Percentiles rank a stretch among this genome's conserved stretches.
Evolutionary conservation across 2,888 invertebrate species (phyloP).

Genomic region (Drosophila affinis): DNA sequence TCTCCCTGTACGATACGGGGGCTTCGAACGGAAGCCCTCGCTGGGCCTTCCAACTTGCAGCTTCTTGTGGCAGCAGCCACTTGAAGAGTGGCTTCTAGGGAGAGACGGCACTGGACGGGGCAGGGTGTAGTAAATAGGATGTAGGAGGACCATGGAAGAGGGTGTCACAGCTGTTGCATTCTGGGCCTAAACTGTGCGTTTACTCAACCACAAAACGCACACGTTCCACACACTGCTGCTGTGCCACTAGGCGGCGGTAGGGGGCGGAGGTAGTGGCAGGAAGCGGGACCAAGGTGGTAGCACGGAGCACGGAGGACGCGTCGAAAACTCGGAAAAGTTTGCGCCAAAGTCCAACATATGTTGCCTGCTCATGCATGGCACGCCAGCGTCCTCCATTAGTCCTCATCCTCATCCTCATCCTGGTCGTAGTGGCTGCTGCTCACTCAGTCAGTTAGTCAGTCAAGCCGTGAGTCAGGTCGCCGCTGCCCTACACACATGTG

Average conservation of each 20-base stretch:
- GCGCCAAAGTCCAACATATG: constrained; percentile 75
- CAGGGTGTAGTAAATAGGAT: too few species aligned
- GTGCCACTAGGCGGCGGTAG: neutral
- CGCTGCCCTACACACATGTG: constrained; percentile 32
- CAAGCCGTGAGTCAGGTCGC: constrained; percentile 41
- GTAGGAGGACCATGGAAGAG: neutral
- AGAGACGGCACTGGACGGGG: too few species aligned
- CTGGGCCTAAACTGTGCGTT: constrained; percentile 70
- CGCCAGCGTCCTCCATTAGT: constrained; percentile 15
- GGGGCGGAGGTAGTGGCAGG: neutral
- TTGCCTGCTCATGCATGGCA: constrained; percentile 73
- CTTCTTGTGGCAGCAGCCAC: too few species aligned
- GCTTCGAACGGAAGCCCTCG: too few species aligned
- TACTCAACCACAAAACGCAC: constrained; percentile 72
- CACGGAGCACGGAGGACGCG: constrained; percentile 23
- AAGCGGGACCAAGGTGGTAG: neutral
- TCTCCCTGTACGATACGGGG: too few species aligned
- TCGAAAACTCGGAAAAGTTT: constrained; percentile 63
- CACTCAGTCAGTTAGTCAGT: constrained; percentile 39
- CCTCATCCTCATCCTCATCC: constrained; percentile 14
- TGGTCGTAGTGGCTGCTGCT: constrained; percentile 1
- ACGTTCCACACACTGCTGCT: constrained; percentile 56
- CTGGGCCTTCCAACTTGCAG: too few species aligned
- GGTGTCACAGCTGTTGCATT: constrained; percentile 72
- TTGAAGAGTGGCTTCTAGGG: too few species aligned